Conservation (phyloP, 1,140 invertebrate species). For the Helicoverpa armigera region DNA sequence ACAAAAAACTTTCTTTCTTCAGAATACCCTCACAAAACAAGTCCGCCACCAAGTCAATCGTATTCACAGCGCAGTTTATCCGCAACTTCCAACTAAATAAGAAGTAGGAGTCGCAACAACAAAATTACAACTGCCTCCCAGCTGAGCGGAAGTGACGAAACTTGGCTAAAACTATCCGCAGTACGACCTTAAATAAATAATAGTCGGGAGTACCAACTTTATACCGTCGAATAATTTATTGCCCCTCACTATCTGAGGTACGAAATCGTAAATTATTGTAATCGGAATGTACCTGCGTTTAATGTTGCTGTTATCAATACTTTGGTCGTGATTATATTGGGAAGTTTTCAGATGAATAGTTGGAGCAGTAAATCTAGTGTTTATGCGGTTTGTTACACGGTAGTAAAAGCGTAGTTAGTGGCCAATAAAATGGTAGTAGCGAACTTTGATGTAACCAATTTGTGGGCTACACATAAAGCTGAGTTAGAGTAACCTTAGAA, state of each 20-base stretch:
- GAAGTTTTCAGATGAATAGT: slow-evolving; percentile 6
- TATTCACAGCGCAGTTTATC: slow-evolving; percentile 28
- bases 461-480: too few species aligned
- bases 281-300: slow-evolving; percentile 29
- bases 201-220: slow-evolving; percentile 34
- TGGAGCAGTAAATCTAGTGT: not conserved
- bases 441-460: not conserved
- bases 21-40: slow-evolving; percentile 4
- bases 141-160: slow-evolving; percentile 41
- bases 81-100: slow-evolving; percentile 18
- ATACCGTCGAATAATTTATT: slow-evolving; percentile 30
- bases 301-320: slow-evolving; percentile 38
- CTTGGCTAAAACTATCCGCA: slow-evolving; percentile 24
- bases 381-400: not conserved
- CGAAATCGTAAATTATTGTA: slow-evolving; percentile 46
- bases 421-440: not conserved
- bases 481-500: too few species aligned
- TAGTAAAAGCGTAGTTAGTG: not conserved
- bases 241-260: slow-evolving; percentile 39
- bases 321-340: slow-evolving; percentile 11
- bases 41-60: slow-evolving; percentile 28
- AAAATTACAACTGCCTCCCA: slow-evolving; percentile 37
- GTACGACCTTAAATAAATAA: slow-evolving; percentile 42
- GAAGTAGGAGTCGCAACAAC: slow-evolving; percentile 19
- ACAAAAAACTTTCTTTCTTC: not conserved